Evolutionary conservation across 2,888 invertebrate species (phyloP), one percentile per base, ranked within the genome.

Genomic region (Orchestes rusci): DNA sequence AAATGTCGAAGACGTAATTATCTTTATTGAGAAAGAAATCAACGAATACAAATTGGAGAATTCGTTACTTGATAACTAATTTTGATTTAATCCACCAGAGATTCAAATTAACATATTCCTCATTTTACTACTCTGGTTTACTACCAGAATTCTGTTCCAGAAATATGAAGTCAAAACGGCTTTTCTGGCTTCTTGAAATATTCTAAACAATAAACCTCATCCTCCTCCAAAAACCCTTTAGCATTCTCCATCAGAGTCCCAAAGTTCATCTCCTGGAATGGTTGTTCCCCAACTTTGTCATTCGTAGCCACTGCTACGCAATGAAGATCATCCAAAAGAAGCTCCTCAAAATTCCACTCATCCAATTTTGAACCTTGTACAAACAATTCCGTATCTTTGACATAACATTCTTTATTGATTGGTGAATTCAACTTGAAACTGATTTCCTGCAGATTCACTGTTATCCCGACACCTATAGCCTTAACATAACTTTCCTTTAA

Each of bases 401-500:
- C 67, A n/a, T 71, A 53, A 52, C 71, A 55, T 35, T 68, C 62
- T 8, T 68, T 68, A 18, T 65, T 58, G 30, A 84, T 63, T 20
- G 69, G 70, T 1, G 81, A 78, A 45, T 74, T 73, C 13, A 85
- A 69, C 38, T 73, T 65, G 67, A 95, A 96, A 68, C 81, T 82
- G 29, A 95, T 76, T 53, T 82, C 75, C 54, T 77, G 72, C 32
- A 96, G 72, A 58, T 87, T 80, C 51, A 84, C 72, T 0, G 83
- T 82, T 40, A 96, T 80, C 19, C 95, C 95, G 16, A 83, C 71
- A 15, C 95, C 94, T 41, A 83, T 73, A 51, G 94, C 93, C 70
- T 96, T 96, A 0, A 91, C 86, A 64, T 91, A 93, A 63, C 92
- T 86, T 66, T 96, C 95, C 68, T 96, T 96, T 36, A 96, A 71